Percentiles rank a stretch among this genome's conserved stretches.
Conservation (phyloP, 92 coral and sea anemone species). For the Bergia sp. region DNA sequence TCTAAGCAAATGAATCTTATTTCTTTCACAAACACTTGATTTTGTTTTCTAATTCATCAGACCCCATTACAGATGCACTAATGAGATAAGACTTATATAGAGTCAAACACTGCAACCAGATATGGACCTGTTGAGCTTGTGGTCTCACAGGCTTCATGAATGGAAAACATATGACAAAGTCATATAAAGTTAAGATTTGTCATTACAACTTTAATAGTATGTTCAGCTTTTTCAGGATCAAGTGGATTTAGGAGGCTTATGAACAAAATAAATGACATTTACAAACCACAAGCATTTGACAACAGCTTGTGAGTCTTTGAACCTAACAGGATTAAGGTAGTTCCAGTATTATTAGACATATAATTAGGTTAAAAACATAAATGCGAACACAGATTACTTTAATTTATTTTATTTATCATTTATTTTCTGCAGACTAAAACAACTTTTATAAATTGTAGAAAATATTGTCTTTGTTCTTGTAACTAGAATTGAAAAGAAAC, state of each 20-base stretch:
- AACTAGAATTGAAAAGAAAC: neutral
- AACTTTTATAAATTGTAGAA: neutral
- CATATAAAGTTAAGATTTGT: neutral
- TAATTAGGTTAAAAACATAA: too few relatives aligned
- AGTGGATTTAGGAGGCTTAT: neutral
- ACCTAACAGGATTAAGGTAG: neutral
- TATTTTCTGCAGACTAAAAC: neutral
- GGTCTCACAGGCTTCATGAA: neutral
- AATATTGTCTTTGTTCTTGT: neutral
- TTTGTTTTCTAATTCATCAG: neutral
- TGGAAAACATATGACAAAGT: neutral
- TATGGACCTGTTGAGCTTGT: neutral
- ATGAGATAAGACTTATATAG: neutral
- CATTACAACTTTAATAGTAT: neutral
- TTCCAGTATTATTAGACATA: too few relatives aligned
- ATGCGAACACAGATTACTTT: neutral
- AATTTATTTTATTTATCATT: neutral
- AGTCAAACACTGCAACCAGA: neutral
- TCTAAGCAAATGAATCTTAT: neutral
- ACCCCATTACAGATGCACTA: neutral
- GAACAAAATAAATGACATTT: neutral
- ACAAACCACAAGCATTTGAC: neutral
- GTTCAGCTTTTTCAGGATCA: neutral
- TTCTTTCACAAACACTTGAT: neutral
- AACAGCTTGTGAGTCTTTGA: neutral